Conservation (phyloP, 1,140 invertebrate species). For the Hyphantria cunea region DNA sequence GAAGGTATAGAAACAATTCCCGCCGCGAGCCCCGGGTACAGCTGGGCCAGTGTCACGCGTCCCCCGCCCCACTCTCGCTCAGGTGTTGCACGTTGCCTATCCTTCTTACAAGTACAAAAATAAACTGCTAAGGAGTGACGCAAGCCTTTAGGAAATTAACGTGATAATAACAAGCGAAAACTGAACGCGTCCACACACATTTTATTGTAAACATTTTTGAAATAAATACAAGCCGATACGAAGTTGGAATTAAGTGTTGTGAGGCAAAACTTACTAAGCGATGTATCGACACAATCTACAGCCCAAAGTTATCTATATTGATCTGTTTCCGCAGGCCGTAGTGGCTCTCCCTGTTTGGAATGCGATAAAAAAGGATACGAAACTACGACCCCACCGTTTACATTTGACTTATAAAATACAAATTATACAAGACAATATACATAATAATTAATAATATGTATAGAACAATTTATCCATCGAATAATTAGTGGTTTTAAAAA, state of each 20-base stretch:
- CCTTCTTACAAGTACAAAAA: constrained; percentile 21
- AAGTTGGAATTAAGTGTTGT: constrained; percentile 1
- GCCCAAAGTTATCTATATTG: constrained; percentile 20
- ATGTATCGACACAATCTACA: constrained; percentile 2
- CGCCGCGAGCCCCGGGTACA: too few species aligned
- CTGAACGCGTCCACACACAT: constrained; percentile 14
- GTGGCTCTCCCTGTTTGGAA: constrained; percentile 43
- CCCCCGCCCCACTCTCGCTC: constrained; percentile 9
- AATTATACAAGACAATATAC: constrained; percentile 58
- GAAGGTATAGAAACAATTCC: too few species aligned
- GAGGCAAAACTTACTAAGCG: too few species aligned
- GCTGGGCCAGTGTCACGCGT: too few species aligned
- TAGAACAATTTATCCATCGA: constrained; percentile 49
- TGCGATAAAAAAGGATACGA: constrained; percentile 45
- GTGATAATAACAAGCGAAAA: constrained; percentile 20
- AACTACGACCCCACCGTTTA: constrained; percentile 40
- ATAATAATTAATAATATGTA: constrained; percentile 50
- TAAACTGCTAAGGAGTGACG: constrained; percentile 30
- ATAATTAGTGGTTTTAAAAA: constrained; percentile 47
- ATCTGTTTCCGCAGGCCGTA: constrained; percentile 22
- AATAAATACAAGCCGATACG: constrained; percentile 6
- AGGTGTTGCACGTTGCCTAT: constrained; percentile 24
- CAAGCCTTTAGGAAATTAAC: constrained; percentile 27
- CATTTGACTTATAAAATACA: constrained; percentile 57
- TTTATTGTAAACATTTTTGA: neutral